Evolutionary conservation across 2,797 vertebrate genomes (phyloP).

Genomic region (Hipposideros larvatus): DNA sequence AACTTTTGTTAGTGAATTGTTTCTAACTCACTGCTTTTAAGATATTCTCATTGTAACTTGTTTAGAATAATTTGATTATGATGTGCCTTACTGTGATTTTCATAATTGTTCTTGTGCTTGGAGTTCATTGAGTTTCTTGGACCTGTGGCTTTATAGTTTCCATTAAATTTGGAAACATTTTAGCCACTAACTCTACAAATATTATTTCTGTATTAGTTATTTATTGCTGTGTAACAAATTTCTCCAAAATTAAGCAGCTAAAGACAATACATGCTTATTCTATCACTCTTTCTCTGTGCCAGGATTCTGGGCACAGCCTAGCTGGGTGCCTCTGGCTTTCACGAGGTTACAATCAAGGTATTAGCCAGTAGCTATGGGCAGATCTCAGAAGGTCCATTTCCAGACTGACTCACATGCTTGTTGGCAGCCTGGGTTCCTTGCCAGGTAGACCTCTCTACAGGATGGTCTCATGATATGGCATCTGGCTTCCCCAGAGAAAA

Average conservation of each 20-base stretch:
- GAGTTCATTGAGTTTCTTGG: not conserved
- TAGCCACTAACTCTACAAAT: not conserved
- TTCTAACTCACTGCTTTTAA: not conserved
- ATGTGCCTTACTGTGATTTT: not conserved
- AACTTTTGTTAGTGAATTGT: not conserved
- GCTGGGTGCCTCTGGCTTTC: not conserved
- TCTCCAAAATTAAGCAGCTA: not conserved
- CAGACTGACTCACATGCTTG: not conserved
- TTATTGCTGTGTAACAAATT: not conserved
- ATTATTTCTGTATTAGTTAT: not conserved
- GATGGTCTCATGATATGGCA: not conserved
- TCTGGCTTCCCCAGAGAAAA: not conserved
- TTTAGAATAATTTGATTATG: not conserved
- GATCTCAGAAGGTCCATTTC: not conserved
- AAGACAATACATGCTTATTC: not conserved
- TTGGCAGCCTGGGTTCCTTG: not conserved
- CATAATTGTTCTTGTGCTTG: not conserved
- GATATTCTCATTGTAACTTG: not conserved
- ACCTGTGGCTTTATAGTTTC: not conserved
- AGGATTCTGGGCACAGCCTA: not conserved
- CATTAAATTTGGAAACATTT: not conserved
- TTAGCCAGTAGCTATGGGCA: not conserved
- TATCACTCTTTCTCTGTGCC: not conserved
- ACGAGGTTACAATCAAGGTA: not conserved
- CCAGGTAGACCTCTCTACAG: not conserved